Percentiles rank a stretch among this genome's conserved stretches.
Conservation (phyloP, 2,113 vertebrate genomes). For the Pyxicephalus adspersus region DNA sequence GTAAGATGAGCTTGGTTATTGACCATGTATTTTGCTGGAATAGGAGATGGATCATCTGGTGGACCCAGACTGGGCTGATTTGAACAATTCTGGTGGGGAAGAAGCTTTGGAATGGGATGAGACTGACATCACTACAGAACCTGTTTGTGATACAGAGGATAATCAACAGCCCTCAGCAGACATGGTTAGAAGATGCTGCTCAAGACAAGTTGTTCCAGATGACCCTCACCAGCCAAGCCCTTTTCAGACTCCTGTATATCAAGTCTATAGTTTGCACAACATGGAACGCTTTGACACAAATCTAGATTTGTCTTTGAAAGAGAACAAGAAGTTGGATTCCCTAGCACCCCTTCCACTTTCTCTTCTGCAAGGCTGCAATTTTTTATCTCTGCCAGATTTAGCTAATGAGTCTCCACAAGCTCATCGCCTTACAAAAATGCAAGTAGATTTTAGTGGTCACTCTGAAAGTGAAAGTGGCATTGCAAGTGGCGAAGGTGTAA, state of each 20-base stretch:
- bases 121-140: slow-evolving; percentile 86
- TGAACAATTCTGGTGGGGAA: slow-evolving; percentile 76
- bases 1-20: not conserved
- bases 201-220: not conserved
- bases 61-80: slow-evolving; percentile 85
- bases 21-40: not conserved
- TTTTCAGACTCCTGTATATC: slow-evolving; percentile 78
- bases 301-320: slow-evolving; percentile 69
- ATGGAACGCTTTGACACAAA: slow-evolving; percentile 80
- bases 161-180: not conserved
- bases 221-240: slow-evolving; percentile 60
- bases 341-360: slow-evolving; percentile 56
- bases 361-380: slow-evolving; percentile 57
- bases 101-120: slow-evolving; percentile 98
- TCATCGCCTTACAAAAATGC: slow-evolving; percentile 60
- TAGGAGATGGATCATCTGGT: slow-evolving; percentile 85
- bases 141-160: slow-evolving; percentile 81
- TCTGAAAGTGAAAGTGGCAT: slow-evolving; percentile 91
- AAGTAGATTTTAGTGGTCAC: slow-evolving; percentile 68
- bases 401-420: slow-evolving; percentile 68
- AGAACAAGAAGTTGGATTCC: slow-evolving; percentile 66
- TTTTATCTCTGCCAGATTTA: slow-evolving; percentile 90
- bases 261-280: slow-evolving; percentile 88
- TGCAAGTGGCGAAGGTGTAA: slow-evolving; percentile 86
- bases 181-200: not conserved